phyloP scores from a whole-genome alignment of 2,888 invertebrate species.

The Gonocerus acuteangulatus region DNA sequence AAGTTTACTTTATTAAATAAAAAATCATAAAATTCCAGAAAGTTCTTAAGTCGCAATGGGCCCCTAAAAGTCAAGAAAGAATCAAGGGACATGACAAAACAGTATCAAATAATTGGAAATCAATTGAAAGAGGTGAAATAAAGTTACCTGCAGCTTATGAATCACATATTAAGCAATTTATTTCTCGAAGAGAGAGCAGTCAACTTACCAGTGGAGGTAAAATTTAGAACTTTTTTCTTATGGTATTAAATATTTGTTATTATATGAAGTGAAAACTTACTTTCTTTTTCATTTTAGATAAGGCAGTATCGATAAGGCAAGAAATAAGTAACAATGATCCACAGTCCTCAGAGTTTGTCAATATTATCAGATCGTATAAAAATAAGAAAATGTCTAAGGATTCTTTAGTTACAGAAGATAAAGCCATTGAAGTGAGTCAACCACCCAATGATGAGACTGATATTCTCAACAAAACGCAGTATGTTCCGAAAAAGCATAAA shows the following conservation, averaged over 20 bases:
- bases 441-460: background rate
- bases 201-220: background rate
- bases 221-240: no score
- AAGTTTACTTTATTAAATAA: no score
- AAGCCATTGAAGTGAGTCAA: background rate
- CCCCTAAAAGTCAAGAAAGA: conserved; percentile 50
- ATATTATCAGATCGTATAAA: background rate
- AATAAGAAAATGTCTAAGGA: background rate
- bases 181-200: conserved; percentile 12
- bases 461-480: background rate
- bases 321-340: background rate
- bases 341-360: conserved; percentile 2
- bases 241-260: no score
- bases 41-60: conserved; percentile 60
- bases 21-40: conserved; percentile 49
- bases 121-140: conserved; percentile 50
- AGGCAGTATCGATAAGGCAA: background rate
- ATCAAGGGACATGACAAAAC: conserved; percentile 58
- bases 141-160: conserved; percentile 14
- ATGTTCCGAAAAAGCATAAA: background rate
- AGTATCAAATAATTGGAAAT: conserved; percentile 63
- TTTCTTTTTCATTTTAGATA: conserved; percentile 3
- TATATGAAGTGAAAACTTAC: no score
- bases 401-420: background rate
- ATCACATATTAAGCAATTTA: conserved; percentile 30